phyloP scores from a whole-genome alignment of 35 echinoderm and acorn worm species.

The Apostichopus californicus region DNA sequence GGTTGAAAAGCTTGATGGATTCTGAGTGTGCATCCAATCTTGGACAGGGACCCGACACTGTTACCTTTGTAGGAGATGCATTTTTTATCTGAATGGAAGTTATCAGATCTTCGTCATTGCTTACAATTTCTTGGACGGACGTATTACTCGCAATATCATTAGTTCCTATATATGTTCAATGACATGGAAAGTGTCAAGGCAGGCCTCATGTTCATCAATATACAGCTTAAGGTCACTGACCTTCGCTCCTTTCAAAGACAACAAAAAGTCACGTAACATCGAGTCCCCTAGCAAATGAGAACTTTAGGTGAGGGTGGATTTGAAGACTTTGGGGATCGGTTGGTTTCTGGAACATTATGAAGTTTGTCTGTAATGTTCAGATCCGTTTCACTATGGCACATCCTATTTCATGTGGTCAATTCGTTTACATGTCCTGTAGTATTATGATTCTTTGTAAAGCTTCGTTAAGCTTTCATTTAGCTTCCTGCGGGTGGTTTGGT shows the following conservation, averaged over 20 bases:
- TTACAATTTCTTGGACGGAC: background rate
- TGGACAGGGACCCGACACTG: background rate
- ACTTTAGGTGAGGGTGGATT: background rate
- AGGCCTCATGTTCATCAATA: background rate
- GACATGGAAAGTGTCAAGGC: background rate
- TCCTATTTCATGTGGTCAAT: background rate
- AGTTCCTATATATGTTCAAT: background rate
- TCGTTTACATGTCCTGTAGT: background rate
- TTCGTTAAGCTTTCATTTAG: too few relatives aligned
- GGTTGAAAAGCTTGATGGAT: background rate
- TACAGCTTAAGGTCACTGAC: background rate
- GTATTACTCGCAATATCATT: background rate
- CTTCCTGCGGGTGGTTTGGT: too few relatives aligned
- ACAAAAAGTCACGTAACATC: constrained; percentile 6
- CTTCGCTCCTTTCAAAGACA: background rate
- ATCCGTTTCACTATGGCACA: background rate
- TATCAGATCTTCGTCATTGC: background rate
- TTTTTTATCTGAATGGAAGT: constrained; percentile 13
- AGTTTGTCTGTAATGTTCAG: background rate
- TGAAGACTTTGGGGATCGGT: background rate
- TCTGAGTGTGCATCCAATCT: background rate
- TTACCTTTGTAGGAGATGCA: constrained; percentile 9
- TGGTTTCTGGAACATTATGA: background rate
- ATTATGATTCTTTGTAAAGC: too few relatives aligned
- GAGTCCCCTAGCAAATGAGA: constrained; percentile 1